phyloP scores from a whole-genome alignment of 2,888 invertebrate species.

The Phortica okadai region DNA sequence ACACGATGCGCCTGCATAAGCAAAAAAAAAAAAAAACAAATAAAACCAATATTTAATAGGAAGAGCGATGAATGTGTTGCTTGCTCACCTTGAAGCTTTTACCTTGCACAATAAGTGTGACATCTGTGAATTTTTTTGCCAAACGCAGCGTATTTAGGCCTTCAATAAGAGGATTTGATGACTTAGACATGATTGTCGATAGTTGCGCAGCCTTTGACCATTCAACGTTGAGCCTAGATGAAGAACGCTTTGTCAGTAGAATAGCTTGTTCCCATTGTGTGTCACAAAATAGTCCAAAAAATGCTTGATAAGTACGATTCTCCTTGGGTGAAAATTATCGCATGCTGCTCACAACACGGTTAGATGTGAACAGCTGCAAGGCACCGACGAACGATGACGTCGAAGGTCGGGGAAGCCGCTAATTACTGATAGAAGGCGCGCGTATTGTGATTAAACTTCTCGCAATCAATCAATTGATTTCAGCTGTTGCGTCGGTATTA shows the following conservation, averaged over 20 bases:
- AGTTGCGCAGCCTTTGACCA: not conserved
- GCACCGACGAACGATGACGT: not conserved
- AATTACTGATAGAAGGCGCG: not conserved
- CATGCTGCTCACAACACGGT: no score
- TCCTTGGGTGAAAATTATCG: no score
- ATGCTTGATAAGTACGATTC: no score
- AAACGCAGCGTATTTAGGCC: constrained; percentile 81
- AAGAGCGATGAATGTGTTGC: not conserved
- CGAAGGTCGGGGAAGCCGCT: constrained; percentile 2
- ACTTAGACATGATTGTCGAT: not conserved
- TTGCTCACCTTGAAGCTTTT: constrained; percentile 79
- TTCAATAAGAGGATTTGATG: not conserved
- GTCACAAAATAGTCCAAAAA: not conserved
- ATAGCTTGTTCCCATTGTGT: not conserved
- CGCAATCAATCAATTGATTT: no score
- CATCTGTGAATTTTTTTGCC: constrained; percentile 81
- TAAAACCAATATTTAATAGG: not conserved
- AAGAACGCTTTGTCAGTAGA: no score
- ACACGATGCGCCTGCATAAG: constrained; percentile 81
- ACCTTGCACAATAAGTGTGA: constrained; percentile 82
- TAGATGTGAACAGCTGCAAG: no score
- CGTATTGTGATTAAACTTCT: not conserved
- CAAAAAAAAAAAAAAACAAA: constrained; percentile 42
- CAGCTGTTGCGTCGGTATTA: no score
- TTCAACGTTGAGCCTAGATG: not conserved